Percentiles rank a stretch among this genome's conserved stretches.
Evolutionary conservation across 2,888 invertebrate genomes (phyloP).

Genomic region (Stenodera caucasica): DNA sequence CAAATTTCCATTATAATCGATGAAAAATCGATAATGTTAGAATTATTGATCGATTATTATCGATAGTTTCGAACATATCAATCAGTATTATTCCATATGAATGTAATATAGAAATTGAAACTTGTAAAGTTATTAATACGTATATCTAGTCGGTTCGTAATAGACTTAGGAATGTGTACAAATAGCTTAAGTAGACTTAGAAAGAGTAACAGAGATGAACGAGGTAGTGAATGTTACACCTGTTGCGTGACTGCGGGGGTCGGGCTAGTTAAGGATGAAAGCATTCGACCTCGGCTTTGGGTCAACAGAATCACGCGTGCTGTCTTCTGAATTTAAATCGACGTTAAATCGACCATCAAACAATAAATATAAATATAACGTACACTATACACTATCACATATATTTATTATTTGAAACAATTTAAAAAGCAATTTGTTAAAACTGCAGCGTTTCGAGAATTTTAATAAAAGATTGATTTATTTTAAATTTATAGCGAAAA

Average conservation of each 20-base stretch:
- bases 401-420: too few species aligned
- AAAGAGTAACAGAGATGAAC: conserved; percentile 16
- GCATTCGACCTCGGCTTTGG: conserved; percentile 37
- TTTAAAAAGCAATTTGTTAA: not conserved
- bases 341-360: conserved; percentile 24
- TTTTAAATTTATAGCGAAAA: not conserved
- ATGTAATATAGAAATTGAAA: not conserved
- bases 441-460: not conserved
- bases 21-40: not conserved
- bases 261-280: conserved; percentile 36
- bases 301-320: conserved; percentile 46
- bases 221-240: conserved; percentile 39
- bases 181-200: not conserved
- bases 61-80: too few species aligned
- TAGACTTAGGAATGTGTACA: conserved; percentile 3
- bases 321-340: conserved; percentile 39
- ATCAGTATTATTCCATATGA: not conserved
- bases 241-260: conserved; percentile 45
- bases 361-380: too few species aligned
- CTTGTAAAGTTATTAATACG: conserved; percentile 1
- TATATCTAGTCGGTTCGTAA: not conserved
- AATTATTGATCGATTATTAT: too few species aligned
- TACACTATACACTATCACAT: too few species aligned
- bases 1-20: too few species aligned
- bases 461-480: not conserved